A percentile compares a stretch with the other conserved stretches of the same genome.
Evolutionary conservation across 2,797 vertebrate species (phyloP).

Genomic region (Rhinatrema bivittatum): DNA sequence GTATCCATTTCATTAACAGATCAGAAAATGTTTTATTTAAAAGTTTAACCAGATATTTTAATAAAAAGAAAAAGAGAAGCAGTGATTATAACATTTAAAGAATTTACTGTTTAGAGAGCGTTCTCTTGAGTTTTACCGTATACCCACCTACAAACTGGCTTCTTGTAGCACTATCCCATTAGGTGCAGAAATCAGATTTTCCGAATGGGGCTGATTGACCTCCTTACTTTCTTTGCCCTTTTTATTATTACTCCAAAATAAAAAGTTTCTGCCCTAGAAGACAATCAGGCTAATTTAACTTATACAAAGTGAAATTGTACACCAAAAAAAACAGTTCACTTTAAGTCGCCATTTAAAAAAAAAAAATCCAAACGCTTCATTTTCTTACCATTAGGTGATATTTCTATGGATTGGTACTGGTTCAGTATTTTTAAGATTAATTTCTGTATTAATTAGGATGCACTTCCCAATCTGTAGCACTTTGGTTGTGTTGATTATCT

Average conservation of each 20-base stretch:
- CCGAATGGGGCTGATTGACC: slow-evolving; percentile 41
- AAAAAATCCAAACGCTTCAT: no score
- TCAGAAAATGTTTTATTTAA: no score
- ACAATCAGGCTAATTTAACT: slow-evolving; percentile 61
- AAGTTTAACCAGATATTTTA: no score
- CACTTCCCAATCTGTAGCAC: no score
- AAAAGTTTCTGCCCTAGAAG: slow-evolving; percentile 65
- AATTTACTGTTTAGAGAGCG: no score
- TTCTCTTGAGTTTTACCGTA: slow-evolving; percentile 36
- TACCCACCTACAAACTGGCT: slow-evolving; percentile 63
- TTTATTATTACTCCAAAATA: slow-evolving; percentile 66
- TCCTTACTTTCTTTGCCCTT: slow-evolving; percentile 51
- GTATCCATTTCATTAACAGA: no score
- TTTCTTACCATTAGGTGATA: fast-evolving
- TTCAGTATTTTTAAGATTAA: fast-evolving
- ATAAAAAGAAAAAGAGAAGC: no score
- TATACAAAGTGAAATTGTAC: background rate
- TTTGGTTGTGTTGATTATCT: no score
- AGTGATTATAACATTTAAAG: no score
- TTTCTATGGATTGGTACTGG: background rate
- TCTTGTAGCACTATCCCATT: slow-evolving; percentile 44
- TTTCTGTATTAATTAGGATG: no score
- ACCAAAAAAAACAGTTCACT: background rate
- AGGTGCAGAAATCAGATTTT: slow-evolving; percentile 40
- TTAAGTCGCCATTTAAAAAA: no score